phyloP scores from a whole-genome alignment of 92 coral and sea anemone genomes.

The Chrysogorgia sp. region DNA sequence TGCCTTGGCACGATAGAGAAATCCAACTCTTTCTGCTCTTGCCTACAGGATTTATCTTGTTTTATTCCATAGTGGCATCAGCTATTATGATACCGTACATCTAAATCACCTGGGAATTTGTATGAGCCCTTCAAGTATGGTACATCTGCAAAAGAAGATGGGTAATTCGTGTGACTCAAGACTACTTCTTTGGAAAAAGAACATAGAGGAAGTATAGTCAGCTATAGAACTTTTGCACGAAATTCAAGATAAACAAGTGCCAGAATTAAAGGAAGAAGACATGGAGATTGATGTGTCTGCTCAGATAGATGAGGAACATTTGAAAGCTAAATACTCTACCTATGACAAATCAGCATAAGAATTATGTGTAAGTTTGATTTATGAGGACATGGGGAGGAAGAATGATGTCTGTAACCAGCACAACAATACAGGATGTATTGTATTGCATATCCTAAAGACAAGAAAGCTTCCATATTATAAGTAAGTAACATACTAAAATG shows the following conservation, averaged over 20 bases:
- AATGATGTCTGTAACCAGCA: background rate
- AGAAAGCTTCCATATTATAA: background rate
- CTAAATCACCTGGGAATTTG: constrained; percentile 67
- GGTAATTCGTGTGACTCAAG: constrained; percentile 60
- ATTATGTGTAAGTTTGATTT: constrained; percentile 18
- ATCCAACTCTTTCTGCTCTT: constrained; percentile 62
- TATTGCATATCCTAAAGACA: background rate
- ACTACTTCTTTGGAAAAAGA: constrained; percentile 65
- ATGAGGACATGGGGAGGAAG: background rate
- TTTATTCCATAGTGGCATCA: constrained; percentile 59
- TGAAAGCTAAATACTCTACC: constrained; percentile 31
- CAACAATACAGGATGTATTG: background rate
- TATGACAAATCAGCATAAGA: constrained; percentile 15
- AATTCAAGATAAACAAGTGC: constrained; percentile 38
- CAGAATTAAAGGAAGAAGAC: constrained; percentile 46
- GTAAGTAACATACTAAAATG: no score
- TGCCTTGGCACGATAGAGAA: constrained; percentile 55
- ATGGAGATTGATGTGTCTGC: constrained; percentile 42
- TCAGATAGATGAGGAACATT: constrained; percentile 9
- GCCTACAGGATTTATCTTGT: constrained; percentile 63
- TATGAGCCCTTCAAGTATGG: constrained; percentile 56
- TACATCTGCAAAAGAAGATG: constrained; percentile 61
- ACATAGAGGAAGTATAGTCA: constrained; percentile 46
- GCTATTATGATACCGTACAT: constrained; percentile 50
- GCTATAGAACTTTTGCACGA: constrained; percentile 46